These are phyloP conservation scores for Zaprionus nigranus DNA, from an alignment of 1,140 invertebrate genomes.

Conservation along the genomic window DNA sequence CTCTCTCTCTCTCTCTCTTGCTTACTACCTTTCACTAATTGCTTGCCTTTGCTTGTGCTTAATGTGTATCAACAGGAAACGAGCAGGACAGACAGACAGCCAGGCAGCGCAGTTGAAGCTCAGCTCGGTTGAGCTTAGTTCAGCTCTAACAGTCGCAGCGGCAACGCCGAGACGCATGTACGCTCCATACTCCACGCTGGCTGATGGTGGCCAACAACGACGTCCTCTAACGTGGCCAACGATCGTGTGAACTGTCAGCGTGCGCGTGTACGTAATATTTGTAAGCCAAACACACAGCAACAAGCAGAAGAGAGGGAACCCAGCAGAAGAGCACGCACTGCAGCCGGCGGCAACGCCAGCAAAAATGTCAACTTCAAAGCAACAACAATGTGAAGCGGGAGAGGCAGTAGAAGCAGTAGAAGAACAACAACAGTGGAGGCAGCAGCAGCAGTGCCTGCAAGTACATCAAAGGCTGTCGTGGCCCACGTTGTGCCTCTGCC, in stretches of 20 bases:
- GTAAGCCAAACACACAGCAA: constrained; percentile 16
- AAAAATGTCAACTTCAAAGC: constrained; percentile 68
- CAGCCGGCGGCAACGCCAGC: constrained; percentile 6
- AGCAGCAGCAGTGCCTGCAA: constrained; percentile 11
- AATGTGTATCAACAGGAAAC: constrained; percentile 38
- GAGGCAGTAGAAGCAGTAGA: background rate
- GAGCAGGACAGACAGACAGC: background rate
- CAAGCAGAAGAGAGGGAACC: constrained; percentile 16
- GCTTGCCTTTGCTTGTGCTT: constrained; percentile 42
- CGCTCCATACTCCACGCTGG: constrained; percentile 68
- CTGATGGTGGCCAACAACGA: constrained; percentile 55
- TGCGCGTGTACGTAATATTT: constrained; percentile 37
- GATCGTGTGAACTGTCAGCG: constrained; percentile 37
- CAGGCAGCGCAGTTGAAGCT: constrained; percentile 9
- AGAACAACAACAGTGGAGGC: constrained; percentile 19
- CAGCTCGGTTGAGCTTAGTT: constrained; percentile 31
- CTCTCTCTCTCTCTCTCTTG: background rate
- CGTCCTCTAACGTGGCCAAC: constrained; percentile 53
- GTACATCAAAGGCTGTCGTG: constrained; percentile 31
- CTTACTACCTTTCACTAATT: constrained; percentile 43
- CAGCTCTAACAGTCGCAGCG: constrained; percentile 52
- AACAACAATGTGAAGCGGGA: constrained; percentile 14
- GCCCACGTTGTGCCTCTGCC: background rate
- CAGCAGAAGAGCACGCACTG: constrained; percentile 25
- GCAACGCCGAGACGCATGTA: constrained; percentile 75